Evolutionary conservation across 1,140 invertebrate species (phyloP).

Genomic region (Pogonus chalceus): DNA sequence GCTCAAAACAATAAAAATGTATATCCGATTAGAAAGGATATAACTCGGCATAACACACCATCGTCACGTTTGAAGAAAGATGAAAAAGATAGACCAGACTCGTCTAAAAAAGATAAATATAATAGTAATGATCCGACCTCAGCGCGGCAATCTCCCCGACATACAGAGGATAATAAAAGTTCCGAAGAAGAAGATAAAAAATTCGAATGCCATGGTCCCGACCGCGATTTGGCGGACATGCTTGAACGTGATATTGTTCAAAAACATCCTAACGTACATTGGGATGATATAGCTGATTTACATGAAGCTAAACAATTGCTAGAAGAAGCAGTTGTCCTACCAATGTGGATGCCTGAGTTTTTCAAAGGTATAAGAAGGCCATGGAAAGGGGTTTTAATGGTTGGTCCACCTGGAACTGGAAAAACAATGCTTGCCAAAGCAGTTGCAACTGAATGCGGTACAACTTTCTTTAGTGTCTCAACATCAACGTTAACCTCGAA

Average conservation of each 20-base stretch:
- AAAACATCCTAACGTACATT: constrained; percentile 93
- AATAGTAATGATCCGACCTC: constrained; percentile 4
- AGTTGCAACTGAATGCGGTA: constrained; percentile 97
- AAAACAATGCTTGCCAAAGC: constrained; percentile 99
- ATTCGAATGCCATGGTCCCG: constrained; percentile 84
- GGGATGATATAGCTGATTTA: constrained; percentile 97
- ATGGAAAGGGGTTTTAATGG: constrained; percentile 95
- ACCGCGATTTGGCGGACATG: constrained; percentile 90
- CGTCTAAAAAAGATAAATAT: constrained; percentile 22
- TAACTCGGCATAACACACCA: too few species aligned
- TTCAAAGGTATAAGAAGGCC: constrained; percentile 84
- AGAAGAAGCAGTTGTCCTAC: constrained; percentile 95
- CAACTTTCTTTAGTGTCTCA: constrained; percentile 98
- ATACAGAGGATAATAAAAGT: constrained; percentile 33
- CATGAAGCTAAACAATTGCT: constrained; percentile 88
- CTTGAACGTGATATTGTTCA: constrained; percentile 95
- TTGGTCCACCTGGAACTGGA: constrained; percentile 93
- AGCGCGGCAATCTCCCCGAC: constrained; percentile 20
- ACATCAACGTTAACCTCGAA: constrained; percentile 96
- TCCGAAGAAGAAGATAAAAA: constrained; percentile 71
- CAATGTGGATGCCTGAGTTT: constrained; percentile 97
- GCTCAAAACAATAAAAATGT: constrained; percentile 21
- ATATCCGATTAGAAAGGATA: constrained; percentile 19
- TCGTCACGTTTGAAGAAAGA: constrained; percentile 18
- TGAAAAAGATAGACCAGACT: constrained; percentile 31